Evolutionary conservation across 2,888 invertebrate genomes (phyloP), one percentile per base, ranked within the genome.

Genomic region (Volucella inanis): DNA sequence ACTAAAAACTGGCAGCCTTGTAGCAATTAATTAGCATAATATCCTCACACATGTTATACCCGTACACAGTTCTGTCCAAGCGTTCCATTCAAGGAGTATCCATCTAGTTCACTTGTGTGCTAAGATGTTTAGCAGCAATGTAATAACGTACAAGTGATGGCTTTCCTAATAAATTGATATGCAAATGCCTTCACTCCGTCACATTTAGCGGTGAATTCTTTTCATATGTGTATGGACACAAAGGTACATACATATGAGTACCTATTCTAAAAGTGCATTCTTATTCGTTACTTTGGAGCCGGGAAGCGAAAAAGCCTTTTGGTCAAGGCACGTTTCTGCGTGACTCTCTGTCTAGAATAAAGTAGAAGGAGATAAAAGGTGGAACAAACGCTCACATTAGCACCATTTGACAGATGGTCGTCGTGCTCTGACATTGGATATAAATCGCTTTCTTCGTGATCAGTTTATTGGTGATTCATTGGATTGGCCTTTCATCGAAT

Each of bases 321-420:
- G 67, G 79, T 43, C 38, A 54, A 67, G 62, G 52, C 80, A 80
- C 74, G 85, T 81, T 80, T 68, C 81, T 81, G 68, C 85, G 85
- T 85, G 85, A 81, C 72, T 85, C 65, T 61, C 70, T 47, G 70
- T 70, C 74, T 59, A 45, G 59, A 50, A 61, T 45, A 77, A 39
- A 61, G 11, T 55, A 52, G 52, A 65, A 45, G 64, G 31, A 59
- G 54, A 55, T 31, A 31, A 80, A 77, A 85, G 85, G 85, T 85
- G 85, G 77, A 85, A 85, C 85, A 85, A 85, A 81, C 85, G 85
- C 81, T 77, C 81, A 81, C 81, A 85, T 85, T 85, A 85, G 85
- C 85, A 85, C 85, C 85, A 81, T 81, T 85, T 81, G 85, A 85
- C 85, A 85, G 80, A 85, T 85, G 85, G 81, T 85, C 81, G 80